Conservation (phyloP, 2,888 invertebrate species). For the Netelia inedita region DNA sequence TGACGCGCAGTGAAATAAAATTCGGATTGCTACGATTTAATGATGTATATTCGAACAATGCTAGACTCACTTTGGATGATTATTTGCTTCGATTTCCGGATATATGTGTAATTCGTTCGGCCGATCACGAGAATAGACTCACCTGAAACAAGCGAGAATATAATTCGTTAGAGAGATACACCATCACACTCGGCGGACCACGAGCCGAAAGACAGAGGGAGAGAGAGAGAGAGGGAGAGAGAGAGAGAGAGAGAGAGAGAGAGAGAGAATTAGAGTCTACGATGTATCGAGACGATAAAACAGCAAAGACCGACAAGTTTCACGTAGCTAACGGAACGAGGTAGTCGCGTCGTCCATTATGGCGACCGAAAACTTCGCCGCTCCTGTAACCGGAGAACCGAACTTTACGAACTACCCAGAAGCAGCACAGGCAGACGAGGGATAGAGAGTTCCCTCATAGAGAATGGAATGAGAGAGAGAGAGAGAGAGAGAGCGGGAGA, state of each 20-base stretch:
- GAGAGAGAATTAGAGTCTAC: slow-evolving; percentile 40
- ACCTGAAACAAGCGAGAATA: slow-evolving; percentile 52
- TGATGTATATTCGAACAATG: neutral
- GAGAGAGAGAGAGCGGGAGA: slow-evolving; percentile 14
- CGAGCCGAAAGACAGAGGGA: neutral
- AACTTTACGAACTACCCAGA: slow-evolving; percentile 45
- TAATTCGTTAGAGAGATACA: slow-evolving; percentile 31
- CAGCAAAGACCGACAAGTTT: slow-evolving; percentile 67
- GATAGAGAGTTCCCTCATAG: slow-evolving; percentile 50
- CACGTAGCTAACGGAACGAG: slow-evolving; percentile 71
- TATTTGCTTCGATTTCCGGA: neutral
- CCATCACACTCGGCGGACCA: neutral
- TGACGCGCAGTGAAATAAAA: neutral
- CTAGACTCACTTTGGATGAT: slow-evolving; percentile 22
- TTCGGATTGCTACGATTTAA: neutral
- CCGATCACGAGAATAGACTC: slow-evolving; percentile 26
- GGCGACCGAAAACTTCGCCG: slow-evolving; percentile 72
- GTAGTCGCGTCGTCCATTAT: slow-evolving; percentile 72
- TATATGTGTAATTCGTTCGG: slow-evolving; percentile 19
- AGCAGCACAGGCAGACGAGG: slow-evolving; percentile 46
- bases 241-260: slow-evolving; percentile 3
- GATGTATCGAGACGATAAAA: slow-evolving; percentile 75
- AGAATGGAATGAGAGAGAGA: slow-evolving; percentile 19
- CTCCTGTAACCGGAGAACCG: slow-evolving; percentile 42
- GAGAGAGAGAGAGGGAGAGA: slow-evolving; percentile 10